Evolutionary conservation across 2,797 vertebrate genomes (phyloP).

Genomic region (Molothrus ater): DNA sequence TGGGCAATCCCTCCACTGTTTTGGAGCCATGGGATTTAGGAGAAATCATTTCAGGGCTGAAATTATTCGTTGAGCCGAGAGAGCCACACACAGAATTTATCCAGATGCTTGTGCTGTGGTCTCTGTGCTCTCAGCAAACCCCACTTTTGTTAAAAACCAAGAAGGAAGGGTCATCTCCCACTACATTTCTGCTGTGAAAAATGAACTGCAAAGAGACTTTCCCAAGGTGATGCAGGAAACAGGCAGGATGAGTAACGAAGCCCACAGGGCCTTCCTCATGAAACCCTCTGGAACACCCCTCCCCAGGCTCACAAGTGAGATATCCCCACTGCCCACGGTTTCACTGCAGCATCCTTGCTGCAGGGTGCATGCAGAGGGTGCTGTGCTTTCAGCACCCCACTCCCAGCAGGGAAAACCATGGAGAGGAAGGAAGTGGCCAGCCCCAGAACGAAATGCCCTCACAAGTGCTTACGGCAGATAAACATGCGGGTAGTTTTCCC

Average conservation of each 20-base stretch:
- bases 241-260: not conserved
- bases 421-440: slow-evolving; percentile 39
- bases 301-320: not conserved
- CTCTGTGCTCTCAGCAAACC: not conserved
- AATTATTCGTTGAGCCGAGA: not conserved
- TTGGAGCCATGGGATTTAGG: not conserved
- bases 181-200: not conserved
- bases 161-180: not conserved
- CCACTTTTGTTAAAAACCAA: not conserved
- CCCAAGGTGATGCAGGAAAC: not conserved
- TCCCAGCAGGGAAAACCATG: not conserved
- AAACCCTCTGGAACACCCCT: not conserved
- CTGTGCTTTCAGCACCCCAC: not conserved
- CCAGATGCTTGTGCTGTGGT: not conserved
- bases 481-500: slow-evolving; percentile 97
- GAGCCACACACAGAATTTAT: not conserved
- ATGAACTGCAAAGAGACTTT: not conserved
- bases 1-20: not conserved
- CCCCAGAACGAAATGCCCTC: not conserved
- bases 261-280: not conserved
- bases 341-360: not conserved
- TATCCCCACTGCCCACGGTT: fast-evolving
- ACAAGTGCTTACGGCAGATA: slow-evolving; percentile 87
- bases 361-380: not conserved
- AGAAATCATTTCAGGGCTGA: not conserved